Base-by-base conservation (phyloP, 2,113 vertebrate species). In the Onychostruthus taczanowskii region DNA sequence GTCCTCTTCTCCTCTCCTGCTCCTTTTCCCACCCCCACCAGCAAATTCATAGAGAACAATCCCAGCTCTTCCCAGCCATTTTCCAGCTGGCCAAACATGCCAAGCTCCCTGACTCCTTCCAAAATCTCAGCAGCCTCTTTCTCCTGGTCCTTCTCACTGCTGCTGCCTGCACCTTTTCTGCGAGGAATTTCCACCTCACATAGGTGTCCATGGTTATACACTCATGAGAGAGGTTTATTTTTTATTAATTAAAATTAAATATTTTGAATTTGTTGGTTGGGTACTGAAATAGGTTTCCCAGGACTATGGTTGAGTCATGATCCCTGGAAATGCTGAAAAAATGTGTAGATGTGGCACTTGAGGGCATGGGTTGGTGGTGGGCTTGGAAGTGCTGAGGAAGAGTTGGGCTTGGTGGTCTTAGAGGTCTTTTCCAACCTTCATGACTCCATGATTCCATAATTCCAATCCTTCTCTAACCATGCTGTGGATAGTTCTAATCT, bases 1-100 rank as follows among this genome's bases (percentile, higher is more conserved):
- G 94, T 95, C 93, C 53, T 89, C 63, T 58, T 83, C 94, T 93
- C 26, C 18, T 93, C 93, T 93, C 61, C 83, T 86, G 76, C 64
- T 96, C 89, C 76, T 86, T 84, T 92, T 96, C 80, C 90, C 76
- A 94, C 50, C 80, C 95, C 80, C 73, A 90, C 24, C 33, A 89
- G 53, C 33, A 89, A 70, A 93, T 75, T 89, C 27, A 2, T 68
- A 68, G 77, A 87, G 84, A 97, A 95, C 94, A 97, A 94, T 95
- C 91, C 61, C 53, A 75, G 73, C 74, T 50, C 84, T 75, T 93
- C 89, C 52, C 87, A 94, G 61, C 28, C n/a, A 37, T 89, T 78
- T 89, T 79, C 53, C 49, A 37, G 58, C 58, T 83, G 74, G 47
- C 33, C 85, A 62, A 85, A n/a, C 13, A 9, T 8, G 27, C 53